phyloP scores from a whole-genome alignment of 2,113 vertebrate species.

The Coryphaenoides rupestris region DNA sequence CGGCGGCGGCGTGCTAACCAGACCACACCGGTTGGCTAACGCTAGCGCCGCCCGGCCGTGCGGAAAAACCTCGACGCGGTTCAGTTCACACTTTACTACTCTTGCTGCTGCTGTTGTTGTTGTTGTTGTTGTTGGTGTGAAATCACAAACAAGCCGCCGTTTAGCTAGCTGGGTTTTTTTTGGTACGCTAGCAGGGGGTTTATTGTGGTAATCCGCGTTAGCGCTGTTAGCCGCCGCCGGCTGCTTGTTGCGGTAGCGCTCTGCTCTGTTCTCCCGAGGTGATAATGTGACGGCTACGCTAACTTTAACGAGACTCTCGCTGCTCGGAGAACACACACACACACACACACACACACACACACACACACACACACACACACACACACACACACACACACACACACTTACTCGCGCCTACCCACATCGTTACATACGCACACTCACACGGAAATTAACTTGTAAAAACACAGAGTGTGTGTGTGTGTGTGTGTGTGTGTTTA shows the following conservation, averaged over 20 bases:
- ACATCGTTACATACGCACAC: background rate
- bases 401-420: background rate
- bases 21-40: constrained; percentile 95
- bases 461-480: constrained; percentile 26
- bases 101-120: no score
- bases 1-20: constrained; percentile 95
- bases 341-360: constrained; percentile 6
- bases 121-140: constrained; percentile 75
- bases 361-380: background rate
- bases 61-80: no score
- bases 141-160: constrained; percentile 69
- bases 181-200: constrained; percentile 33
- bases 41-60: no score
- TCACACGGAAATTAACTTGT: background rate
- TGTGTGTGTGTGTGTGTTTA: constrained; percentile 41
- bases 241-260: no score
- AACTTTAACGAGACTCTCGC: no score
- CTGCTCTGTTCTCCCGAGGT: constrained; percentile 38
- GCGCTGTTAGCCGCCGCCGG: constrained; percentile 47
- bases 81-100: constrained; percentile 80
- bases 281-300: constrained; percentile 51
- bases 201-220: no score
- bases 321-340: constrained; percentile 10
- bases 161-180: constrained; percentile 44
- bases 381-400: constrained; percentile 2